These are phyloP conservation scores for Brachionus koreanus DNA, from an alignment of 1,140 invertebrate species.

Conservation along the genomic window DNA sequence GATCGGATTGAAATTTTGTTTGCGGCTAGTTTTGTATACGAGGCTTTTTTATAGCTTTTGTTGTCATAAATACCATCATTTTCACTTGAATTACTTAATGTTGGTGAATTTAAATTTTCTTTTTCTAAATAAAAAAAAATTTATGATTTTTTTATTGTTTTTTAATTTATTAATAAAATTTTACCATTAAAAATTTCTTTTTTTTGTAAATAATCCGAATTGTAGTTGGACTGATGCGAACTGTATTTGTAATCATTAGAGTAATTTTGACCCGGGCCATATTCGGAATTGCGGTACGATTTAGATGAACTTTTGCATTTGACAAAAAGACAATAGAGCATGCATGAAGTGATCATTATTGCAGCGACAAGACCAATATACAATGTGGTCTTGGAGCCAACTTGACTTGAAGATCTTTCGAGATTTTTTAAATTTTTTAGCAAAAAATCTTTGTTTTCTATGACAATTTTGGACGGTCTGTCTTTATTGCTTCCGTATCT, in stretches of 20 bases:
- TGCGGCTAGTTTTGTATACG: background rate
- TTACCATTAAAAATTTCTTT: constrained; percentile 4
- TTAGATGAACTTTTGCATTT: background rate
- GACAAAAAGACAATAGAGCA: constrained; percentile 15
- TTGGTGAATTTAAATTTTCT: background rate
- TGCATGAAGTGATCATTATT: background rate
- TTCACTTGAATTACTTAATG: background rate
- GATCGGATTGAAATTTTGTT: background rate
- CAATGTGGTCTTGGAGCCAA: background rate
- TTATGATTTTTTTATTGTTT: background rate
- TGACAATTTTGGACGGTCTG: constrained; percentile 4
- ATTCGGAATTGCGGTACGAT: background rate
- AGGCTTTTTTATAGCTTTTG: constrained; percentile 1
- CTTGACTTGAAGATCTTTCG: background rate
- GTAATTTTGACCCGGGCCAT: background rate
- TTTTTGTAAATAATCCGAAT: constrained; percentile 23
- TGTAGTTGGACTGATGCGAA: constrained; percentile 4
- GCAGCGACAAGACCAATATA: background rate
- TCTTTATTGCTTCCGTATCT: constrained; percentile 37
- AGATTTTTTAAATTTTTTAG: constrained; percentile 17
- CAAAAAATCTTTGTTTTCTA: constrained; percentile 43
- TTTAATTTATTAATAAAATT: background rate
- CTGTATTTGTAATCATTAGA: background rate
- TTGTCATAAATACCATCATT: constrained; percentile 23
- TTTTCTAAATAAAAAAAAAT: background rate